Evolutionary conservation across 2,888 invertebrate genomes (phyloP).

Genomic region (Drosophila barbarae): DNA sequence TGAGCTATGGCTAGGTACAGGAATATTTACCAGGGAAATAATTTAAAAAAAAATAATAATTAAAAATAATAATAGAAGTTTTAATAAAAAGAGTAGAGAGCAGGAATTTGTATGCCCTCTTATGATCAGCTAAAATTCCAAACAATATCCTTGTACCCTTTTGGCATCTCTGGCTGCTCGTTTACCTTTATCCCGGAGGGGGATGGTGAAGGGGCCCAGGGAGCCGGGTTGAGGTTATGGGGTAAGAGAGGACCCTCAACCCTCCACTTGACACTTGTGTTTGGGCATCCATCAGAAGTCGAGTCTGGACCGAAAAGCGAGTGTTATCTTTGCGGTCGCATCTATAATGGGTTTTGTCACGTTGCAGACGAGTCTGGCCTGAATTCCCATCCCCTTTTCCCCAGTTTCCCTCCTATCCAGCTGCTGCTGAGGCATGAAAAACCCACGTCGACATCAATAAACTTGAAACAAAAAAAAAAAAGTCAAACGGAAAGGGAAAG

Average conservation of each 20-base stretch:
- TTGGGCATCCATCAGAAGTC: conserved; percentile 44
- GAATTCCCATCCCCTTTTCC: background rate
- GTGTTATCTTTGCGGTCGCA: conserved; percentile 76
- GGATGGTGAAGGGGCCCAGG: too few relatives aligned
- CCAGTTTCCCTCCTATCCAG: background rate
- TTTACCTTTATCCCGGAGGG: background rate
- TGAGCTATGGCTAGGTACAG: background rate
- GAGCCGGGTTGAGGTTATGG: background rate
- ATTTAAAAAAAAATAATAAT: too few relatives aligned
- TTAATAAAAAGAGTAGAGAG: background rate
- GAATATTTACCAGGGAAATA: background rate
- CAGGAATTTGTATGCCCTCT: too few relatives aligned
- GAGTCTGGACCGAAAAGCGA: conserved; percentile 47
- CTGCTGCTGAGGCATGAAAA: conserved; percentile 68
- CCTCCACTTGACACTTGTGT: conserved; percentile 29
- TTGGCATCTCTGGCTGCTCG: conserved; percentile 1
- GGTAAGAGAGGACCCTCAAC: background rate
- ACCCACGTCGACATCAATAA: conserved; percentile 71
- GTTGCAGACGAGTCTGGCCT: conserved; percentile 70
- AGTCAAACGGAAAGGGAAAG: background rate
- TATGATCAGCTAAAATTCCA: too few relatives aligned
- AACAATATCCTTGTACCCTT: background rate
- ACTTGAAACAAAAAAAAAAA: conserved; percentile 63
- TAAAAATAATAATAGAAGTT: background rate
- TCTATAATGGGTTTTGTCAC: conserved; percentile 80